Conservation (phyloP, 2,888 invertebrate species). For the Cerceris ruficornis region DNA sequence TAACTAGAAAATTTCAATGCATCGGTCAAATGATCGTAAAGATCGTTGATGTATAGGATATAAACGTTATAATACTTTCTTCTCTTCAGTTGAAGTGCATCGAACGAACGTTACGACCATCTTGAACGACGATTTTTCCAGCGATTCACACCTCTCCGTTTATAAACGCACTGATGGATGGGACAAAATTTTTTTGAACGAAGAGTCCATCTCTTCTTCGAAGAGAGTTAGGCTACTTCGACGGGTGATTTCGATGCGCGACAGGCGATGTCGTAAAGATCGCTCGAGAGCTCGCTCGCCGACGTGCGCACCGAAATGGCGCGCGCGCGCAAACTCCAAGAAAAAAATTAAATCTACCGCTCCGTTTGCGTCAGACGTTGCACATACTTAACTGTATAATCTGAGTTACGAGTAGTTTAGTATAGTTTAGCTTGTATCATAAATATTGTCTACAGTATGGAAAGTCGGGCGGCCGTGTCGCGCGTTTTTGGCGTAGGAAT, state of each 20-base stretch:
- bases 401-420: conserved; percentile 73
- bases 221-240: not conserved
- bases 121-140: not conserved
- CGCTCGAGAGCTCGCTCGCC: conserved; percentile 38
- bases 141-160: not conserved
- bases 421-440: conserved; percentile 77
- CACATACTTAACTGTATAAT: conserved; percentile 70
- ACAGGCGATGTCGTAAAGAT: conserved; percentile 4
- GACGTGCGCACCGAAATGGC: conserved; percentile 9
- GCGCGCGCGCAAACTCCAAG: conserved; percentile 3
- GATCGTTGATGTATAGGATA: not conserved
- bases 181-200: conserved; percentile 8
- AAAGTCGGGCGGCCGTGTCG: conserved; percentile 79
- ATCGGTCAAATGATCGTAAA: conserved; percentile 1
- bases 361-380: conserved; percentile 65
- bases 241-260: not conserved
- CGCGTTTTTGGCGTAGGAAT: conserved; percentile 79
- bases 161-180: conserved; percentile 4
- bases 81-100: conserved; percentile 34
- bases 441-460: conserved; percentile 82
- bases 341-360: conserved; percentile 62
- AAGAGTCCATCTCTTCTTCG: not conserved
- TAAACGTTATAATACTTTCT: conserved; percentile 22
- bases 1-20: conserved; percentile 6
- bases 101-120: not conserved